Evolutionary conservation across 2,113 vertebrate species (phyloP), one percentile per base, ranked within the genome.

Genomic region (Paralichthys olivaceus): DNA sequence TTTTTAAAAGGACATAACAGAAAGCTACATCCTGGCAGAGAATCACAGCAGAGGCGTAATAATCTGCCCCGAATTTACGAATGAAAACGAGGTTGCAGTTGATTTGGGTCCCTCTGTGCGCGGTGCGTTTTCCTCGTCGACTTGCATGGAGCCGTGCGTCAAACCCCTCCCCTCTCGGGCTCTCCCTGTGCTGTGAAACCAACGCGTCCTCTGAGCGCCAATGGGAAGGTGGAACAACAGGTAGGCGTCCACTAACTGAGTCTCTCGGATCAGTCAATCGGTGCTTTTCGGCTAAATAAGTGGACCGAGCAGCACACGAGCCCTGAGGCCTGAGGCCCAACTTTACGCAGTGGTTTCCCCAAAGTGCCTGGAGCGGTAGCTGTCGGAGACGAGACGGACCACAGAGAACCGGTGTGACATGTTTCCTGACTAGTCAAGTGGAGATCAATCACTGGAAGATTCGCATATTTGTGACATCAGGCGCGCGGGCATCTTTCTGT

Each of bases 201-300:
- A 87, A 56, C 84, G 76, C 83, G 69, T 61, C 75, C 77, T 11
- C 0, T 55, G 72, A 19, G 77, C 64, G 60, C 80, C 81, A 80
- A 72, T 68, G 54, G 58, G 82, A 79, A 83, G 83, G 89, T 78
- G 76, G 87, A 69, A 64, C 91, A 81, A 89, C 90, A 92, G 90
- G 92, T 92, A 83, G 88, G 89, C 87, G 86, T 80, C 71, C 60
- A 13, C 69, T 1, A 4, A 8, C 69, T 23, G 40, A 34, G 62
- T 22, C 49, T 8, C 53, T 32, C 45, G 0, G 26, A 25, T 67
- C 43, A 47, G 47, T 62, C 43, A 51, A 40, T 59, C 25, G 4
- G 29, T 22, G 55, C 0, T 59, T 56, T 23, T 51, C 14, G 2
- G 17, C 14, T 56, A 26, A 67, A 47, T 57, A 26, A 81, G 69